These are phyloP conservation scores for Melanargia galathea DNA, from an alignment of 2,888 invertebrate genomes.

Conservation along the genomic window DNA sequence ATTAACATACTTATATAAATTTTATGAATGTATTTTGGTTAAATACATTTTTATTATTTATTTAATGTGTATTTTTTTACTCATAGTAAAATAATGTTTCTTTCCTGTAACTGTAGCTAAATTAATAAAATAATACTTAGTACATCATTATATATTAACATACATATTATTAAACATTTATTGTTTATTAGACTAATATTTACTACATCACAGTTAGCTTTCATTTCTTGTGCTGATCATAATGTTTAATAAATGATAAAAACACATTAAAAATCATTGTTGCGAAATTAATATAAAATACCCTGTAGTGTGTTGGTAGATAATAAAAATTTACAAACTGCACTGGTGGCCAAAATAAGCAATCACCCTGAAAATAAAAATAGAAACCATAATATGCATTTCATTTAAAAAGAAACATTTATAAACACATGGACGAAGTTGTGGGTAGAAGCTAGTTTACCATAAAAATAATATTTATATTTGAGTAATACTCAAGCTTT, in stretches of 20 bases:
- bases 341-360: constrained; percentile 94
- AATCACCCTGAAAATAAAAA: constrained; percentile 87
- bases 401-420: too few relatives aligned
- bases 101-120: not conserved
- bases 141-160: not conserved
- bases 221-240: constrained; percentile 56
- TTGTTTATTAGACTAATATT: not conserved
- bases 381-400: too few relatives aligned
- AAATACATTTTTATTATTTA: constrained; percentile 28
- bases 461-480: too few relatives aligned
- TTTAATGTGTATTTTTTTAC: constrained; percentile 17
- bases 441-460: too few relatives aligned
- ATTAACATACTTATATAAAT: not conserved
- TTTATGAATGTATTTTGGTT: constrained; percentile 10
- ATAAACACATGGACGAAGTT: too few relatives aligned
- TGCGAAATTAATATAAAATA: constrained; percentile 92
- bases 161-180: not conserved
- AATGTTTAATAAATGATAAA: constrained; percentile 93
- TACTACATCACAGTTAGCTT: constrained; percentile 7
- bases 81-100: not conserved
- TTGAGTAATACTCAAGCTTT: too few relatives aligned
- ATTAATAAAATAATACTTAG: too few relatives aligned
- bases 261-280: constrained; percentile 94
- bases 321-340: constrained; percentile 95
- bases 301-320: constrained; percentile 90